These are phyloP conservation scores for Drosophila miranda DNA, from an alignment of 1,140 invertebrate genomes.

Conservation along the genomic window DNA sequence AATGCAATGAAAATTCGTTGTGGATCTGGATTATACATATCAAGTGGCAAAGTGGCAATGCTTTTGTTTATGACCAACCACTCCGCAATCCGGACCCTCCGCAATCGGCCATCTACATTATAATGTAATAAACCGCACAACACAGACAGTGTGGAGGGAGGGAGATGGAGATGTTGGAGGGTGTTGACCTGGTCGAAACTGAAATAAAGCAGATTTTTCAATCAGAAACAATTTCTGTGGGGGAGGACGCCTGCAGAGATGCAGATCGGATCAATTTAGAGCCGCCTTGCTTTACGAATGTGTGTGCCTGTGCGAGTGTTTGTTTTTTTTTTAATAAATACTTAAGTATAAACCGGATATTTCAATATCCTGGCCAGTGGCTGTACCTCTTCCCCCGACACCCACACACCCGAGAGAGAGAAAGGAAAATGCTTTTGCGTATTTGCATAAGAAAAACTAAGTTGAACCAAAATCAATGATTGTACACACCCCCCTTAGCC, in stretches of 20 bases:
- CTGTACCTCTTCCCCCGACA: constrained; percentile 41
- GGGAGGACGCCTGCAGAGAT: not conserved
- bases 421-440: constrained; percentile 70
- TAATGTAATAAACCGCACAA: constrained; percentile 33
- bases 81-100: constrained; percentile 32
- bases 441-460: constrained; percentile 79
- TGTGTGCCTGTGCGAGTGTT: not conserved
- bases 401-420: constrained; percentile 38
- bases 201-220: constrained; percentile 9
- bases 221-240: constrained; percentile 33
- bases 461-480: constrained; percentile 79
- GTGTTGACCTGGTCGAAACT: constrained; percentile 7
- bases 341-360: constrained; percentile 67
- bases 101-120: constrained; percentile 35
- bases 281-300: constrained; percentile 9
- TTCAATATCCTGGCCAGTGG: constrained; percentile 57
- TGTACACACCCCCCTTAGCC: constrained; percentile 50
- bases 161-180: not conserved
- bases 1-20: constrained; percentile 35
- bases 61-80: constrained; percentile 38
- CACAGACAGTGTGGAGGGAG: not conserved
- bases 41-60: constrained; percentile 20
- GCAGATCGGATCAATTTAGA: constrained; percentile 41
- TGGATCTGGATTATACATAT: constrained; percentile 27
- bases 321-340: constrained; percentile 69